Base-by-base conservation (phyloP, 1,140 invertebrate genomes). In the Lucilia sericata region DNA sequence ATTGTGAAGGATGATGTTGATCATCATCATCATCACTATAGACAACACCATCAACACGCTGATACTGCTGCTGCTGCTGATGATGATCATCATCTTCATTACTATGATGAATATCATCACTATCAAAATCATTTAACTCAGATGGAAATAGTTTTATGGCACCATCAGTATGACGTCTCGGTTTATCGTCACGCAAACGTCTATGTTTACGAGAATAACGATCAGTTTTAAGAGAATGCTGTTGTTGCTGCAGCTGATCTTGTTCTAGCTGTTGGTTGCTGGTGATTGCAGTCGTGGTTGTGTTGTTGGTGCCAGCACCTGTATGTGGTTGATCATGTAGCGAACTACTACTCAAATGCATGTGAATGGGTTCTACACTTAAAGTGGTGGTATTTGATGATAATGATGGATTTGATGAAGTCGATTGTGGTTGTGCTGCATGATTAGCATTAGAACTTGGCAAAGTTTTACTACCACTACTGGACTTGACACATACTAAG, bases 291-390 rank as follows among this genome's bases (percentile, higher is more conserved):
- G 42, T 42, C 42, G 83, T 82, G 83, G 2, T 42, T 10, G 83
- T 82, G 83, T 84, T 86, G 47, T 13, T 82, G 78, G 86, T 85
- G 82, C 25, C 83, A 84, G 74, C 74, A 76, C 74, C 74, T 76
- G 74, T 36, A 55, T 55, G 12, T 55, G 51, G 17, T 55, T 55
- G 51, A 7, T 70, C n/a, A 19, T 70, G 65, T 70, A 70, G 21
- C 21, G n/a, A 21, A 12, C 19, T 10, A 70, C 65, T 70, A 25
- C 65, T 70, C 65, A 70, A 25, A 70, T 70, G 65, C n/a, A 70
- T 19, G 19, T 70, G 65, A 21, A 70, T 70, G n/a, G 65, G 65
- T 21, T 70, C 65, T 21, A 70, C 65, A 70, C 19, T 70, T 70
- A 70, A 70, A 25, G 60, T 21, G 25, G 51, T 30, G 21, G 51